A percentile compares a stretch with the other conserved stretches of the same genome.
phyloP scores from a whole-genome alignment of 2,113 vertebrate species.

The Pampusana beccarii region DNA sequence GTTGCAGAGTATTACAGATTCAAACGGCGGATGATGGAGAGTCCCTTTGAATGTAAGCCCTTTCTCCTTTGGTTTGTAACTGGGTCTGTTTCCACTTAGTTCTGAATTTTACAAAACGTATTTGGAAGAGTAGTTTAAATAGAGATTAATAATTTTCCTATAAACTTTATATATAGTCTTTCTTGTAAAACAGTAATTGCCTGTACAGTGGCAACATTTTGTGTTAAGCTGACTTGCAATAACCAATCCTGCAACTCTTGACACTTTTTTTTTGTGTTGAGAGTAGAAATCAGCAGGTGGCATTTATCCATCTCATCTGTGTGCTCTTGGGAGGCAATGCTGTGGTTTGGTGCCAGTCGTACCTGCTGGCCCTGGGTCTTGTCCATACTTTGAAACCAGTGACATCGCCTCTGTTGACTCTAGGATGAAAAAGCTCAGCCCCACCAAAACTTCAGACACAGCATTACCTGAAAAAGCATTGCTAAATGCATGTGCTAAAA shows the following conservation, averaged over 20 bases:
- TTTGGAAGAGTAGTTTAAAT: not conserved
- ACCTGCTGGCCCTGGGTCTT: not conserved
- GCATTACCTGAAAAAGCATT: not conserved
- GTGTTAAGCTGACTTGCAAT: not conserved
- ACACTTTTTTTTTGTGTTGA: not conserved
- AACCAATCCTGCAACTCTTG: not conserved
- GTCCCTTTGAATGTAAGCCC: constrained; percentile 79
- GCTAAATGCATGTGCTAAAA: not conserved
- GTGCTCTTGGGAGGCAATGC: not conserved
- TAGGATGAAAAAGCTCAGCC: not conserved
- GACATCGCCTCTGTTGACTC: not conserved
- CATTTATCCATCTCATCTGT: not conserved
- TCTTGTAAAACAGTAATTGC: not conserved
- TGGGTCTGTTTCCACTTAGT: not conserved
- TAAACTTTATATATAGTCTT: not conserved
- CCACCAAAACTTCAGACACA: not conserved
- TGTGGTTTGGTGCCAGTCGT: not conserved
- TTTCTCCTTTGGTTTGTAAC: not conserved
- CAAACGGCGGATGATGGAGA: constrained; percentile 80
- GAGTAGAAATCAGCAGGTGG: not conserved
- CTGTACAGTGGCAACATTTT: not conserved
- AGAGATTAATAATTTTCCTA: not conserved
- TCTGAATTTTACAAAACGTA: not conserved
- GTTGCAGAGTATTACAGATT: constrained; percentile 78
- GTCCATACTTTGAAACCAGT: not conserved